These are phyloP conservation scores for Cranoglanis bouderius DNA, from an alignment of 2,113 vertebrate species.

Conservation along the genomic window DNA sequence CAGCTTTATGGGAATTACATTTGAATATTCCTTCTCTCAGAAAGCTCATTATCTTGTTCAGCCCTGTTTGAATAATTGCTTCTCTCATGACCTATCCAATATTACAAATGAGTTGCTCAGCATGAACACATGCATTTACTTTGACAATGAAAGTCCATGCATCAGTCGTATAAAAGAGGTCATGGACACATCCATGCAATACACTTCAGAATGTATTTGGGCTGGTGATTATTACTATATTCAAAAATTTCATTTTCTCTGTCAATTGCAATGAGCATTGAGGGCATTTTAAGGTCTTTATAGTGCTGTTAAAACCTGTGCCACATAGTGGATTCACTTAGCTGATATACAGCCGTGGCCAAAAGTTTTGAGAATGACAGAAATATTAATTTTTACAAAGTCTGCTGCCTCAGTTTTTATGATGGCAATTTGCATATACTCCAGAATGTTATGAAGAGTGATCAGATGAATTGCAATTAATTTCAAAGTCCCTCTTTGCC, in stretches of 20 bases:
- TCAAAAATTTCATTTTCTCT: neutral
- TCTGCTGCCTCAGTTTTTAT: too few species aligned
- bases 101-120: conserved; percentile 20
- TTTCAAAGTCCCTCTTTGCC: too few species aligned
- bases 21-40: conserved; percentile 21
- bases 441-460: too few species aligned
- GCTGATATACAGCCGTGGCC: too few species aligned
- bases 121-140: conserved; percentile 24
- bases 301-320: neutral
- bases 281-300: neutral
- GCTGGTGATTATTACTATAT: neutral
- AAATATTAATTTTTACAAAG: too few species aligned
- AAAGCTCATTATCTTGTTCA: conserved; percentile 41
- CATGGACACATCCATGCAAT: conserved; percentile 23
- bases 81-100: conserved; percentile 28
- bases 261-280: neutral
- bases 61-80: conserved; percentile 39
- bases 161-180: conserved; percentile 38
- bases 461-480: too few species aligned
- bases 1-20: conserved; percentile 40
- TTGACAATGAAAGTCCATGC: conserved; percentile 25
- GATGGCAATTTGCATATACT: too few species aligned
- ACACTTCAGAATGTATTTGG: conserved; percentile 4
- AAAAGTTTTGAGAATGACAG: too few species aligned
- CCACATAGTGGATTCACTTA: neutral